phyloP scores from a whole-genome alignment of 2,113 vertebrate species.

The Phalacrocorax carbo region DNA sequence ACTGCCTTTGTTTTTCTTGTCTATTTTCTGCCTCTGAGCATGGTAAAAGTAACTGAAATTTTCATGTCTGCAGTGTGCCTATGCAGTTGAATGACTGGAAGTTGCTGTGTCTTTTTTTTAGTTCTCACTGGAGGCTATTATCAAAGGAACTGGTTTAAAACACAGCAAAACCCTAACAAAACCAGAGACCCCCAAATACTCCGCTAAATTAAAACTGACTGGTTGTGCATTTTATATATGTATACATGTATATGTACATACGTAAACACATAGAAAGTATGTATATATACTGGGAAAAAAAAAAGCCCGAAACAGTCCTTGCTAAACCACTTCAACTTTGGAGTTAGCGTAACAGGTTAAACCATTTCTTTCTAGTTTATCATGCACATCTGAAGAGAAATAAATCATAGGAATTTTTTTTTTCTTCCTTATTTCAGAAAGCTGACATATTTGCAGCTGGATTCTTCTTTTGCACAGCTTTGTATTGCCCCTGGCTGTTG shows the following conservation, averaged over 20 bases:
- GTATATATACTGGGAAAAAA: not conserved
- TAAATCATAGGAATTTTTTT: not conserved
- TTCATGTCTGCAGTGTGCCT: not conserved
- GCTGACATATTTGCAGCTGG: not conserved
- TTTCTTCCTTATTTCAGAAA: not conserved
- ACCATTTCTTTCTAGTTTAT: not conserved
- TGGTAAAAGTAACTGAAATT: not conserved
- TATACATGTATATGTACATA: not conserved
- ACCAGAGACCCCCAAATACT: not conserved
- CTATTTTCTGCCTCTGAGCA: not conserved
- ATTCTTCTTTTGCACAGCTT: not conserved
- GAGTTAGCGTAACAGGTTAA: not conserved
- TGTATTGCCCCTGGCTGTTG: not conserved
- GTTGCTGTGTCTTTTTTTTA: not conserved
- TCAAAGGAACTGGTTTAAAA: not conserved
- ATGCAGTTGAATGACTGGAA: not conserved
- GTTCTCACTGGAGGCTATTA: not conserved
- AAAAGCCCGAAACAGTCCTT: not conserved
- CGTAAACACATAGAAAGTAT: not conserved
- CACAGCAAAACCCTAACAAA: not conserved
- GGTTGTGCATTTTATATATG: not conserved
- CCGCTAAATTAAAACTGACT: not conserved
- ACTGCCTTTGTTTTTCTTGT: not conserved
- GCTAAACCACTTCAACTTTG: not conserved
- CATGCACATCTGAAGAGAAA: not conserved